Base-by-base conservation (phyloP, 2,113 vertebrate genomes). In the Empidonax traillii region DNA sequence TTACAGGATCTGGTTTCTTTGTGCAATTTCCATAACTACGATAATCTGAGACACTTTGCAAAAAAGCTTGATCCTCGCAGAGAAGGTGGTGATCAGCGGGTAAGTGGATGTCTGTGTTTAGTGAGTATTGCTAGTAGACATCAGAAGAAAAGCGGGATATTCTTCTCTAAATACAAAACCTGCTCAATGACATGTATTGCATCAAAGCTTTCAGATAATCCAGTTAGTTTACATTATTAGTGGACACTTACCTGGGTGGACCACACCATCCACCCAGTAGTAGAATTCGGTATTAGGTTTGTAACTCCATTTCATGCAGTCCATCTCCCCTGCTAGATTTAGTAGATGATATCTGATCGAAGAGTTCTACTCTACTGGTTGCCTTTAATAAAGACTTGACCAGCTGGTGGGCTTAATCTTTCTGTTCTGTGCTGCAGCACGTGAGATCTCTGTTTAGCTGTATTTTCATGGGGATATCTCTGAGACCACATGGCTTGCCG, bases 11-110 rank as follows among this genome's bases (percentile, higher is more conserved):
- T 99, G 95, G 99, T 99, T 94, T 99, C 99, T 47, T 97, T 99
- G 84, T 99, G 97, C 94, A 99, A 99, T 98, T 99, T 99, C 96
- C 99, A 99, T 98, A 99, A 99, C 98, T 99, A 99, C 58, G 99
- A 99, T 93, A 99, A 99, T 96, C 97, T 99, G 98, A 98, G 99
- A 85, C 99, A 99, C 97, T 99, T 99, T 94, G 99, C 99, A 22
- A 99, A 99, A 98, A 99, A 99, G 88, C 99, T 99, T 94, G 99
- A 99, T 97, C 99, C 99, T 96, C 99, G 99, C 85, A 96, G 99
- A 94, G 99, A 99, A 98, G 99, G 99, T 24, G 99, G 99, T 73
- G 99, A 99, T 97, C 99, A 99, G 96, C 98, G 99, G 98, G 99
- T 99, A 98, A 99, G 99, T 98, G 95, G 3, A 67, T 84, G 35